Conservation (phyloP, 1,140 invertebrate species). For the Zaprionus camerounensis region DNA sequence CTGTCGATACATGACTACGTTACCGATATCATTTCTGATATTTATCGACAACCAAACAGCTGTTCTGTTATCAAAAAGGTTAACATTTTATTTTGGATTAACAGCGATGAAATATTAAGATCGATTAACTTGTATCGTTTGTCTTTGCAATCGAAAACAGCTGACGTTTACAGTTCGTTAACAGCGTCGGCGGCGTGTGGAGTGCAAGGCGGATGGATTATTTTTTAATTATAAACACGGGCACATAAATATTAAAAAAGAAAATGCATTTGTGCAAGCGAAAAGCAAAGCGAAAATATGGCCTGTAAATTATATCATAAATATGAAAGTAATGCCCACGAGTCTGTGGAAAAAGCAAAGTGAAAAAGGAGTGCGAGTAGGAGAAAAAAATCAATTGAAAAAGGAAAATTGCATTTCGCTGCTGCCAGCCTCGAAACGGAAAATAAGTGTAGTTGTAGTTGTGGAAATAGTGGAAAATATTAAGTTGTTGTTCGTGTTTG, state of each 20-base stretch:
- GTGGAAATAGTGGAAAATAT: conserved; percentile 64
- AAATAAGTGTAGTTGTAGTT: conserved; percentile 58
- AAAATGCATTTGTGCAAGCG: conserved; percentile 73
- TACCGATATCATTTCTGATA: neutral
- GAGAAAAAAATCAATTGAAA: conserved; percentile 74
- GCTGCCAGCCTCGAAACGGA: conserved; percentile 50
- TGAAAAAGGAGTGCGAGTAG: conserved; percentile 71
- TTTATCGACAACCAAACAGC: conserved; percentile 14
- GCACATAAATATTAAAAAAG: conserved; percentile 56
- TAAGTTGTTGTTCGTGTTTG: conserved; percentile 62
- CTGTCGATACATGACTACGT: no score
- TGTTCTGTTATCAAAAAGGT: conserved; percentile 1
- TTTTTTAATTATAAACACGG: conserved; percentile 46
- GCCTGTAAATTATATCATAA: conserved; percentile 76
- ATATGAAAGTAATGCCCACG: conserved; percentile 71
- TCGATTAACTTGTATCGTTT: conserved; percentile 28
- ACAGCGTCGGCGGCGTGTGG: conserved; percentile 50
- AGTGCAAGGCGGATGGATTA: conserved; percentile 40
- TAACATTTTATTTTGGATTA: conserved; percentile 13
- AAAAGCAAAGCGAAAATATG: conserved; percentile 74
- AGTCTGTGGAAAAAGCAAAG: conserved; percentile 50
- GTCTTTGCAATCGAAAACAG: conserved; percentile 34
- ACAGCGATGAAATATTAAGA: conserved; percentile 7
- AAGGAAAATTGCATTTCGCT: conserved; percentile 72
- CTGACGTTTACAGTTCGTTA: conserved; percentile 52